Conservation (phyloP, 2,797 vertebrate species). For the Muraenolepis orangiensis region DNA sequence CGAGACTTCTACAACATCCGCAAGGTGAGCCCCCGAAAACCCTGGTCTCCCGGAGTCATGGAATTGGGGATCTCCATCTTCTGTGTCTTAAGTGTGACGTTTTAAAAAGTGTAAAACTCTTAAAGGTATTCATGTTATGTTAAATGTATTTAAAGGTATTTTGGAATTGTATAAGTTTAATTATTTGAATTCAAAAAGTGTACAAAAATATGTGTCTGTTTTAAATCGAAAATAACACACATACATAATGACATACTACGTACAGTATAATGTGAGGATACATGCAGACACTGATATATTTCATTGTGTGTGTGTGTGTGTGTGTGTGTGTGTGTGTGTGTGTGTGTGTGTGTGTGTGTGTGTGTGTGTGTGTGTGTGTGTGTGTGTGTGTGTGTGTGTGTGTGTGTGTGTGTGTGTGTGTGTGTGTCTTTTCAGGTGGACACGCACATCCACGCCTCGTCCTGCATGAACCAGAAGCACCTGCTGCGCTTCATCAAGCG, state of each 20-base stretch:
- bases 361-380: too few relatives aligned
- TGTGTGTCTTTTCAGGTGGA: slow-evolving; percentile 79
- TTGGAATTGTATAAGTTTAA: too few relatives aligned
- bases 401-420: too few relatives aligned
- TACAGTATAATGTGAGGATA: too few relatives aligned
- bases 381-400: too few relatives aligned
- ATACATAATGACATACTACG: not conserved
- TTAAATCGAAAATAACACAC: not conserved
- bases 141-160: too few relatives aligned
- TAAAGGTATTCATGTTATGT: too few relatives aligned
- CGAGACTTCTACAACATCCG: slow-evolving; percentile 98
- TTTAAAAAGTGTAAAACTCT: not conserved
- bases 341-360: too few relatives aligned
- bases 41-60: not conserved
- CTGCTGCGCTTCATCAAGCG: slow-evolving; percentile 94
- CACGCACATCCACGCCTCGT: slow-evolving; percentile 96
- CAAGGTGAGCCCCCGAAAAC: slow-evolving; percentile 72
- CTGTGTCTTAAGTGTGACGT: not conserved
- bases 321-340: too few relatives aligned
- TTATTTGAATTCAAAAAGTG: too few relatives aligned
- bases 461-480: slow-evolving; percentile 99
- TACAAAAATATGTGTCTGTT: not conserved
- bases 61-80: not conserved
- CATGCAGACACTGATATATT: not conserved
- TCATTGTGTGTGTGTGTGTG: too few relatives aligned